Evolutionary conservation across 2,797 vertebrate genomes (phyloP), one percentile per base, ranked within the genome.

Genomic region (Crenuchus spilurus): DNA sequence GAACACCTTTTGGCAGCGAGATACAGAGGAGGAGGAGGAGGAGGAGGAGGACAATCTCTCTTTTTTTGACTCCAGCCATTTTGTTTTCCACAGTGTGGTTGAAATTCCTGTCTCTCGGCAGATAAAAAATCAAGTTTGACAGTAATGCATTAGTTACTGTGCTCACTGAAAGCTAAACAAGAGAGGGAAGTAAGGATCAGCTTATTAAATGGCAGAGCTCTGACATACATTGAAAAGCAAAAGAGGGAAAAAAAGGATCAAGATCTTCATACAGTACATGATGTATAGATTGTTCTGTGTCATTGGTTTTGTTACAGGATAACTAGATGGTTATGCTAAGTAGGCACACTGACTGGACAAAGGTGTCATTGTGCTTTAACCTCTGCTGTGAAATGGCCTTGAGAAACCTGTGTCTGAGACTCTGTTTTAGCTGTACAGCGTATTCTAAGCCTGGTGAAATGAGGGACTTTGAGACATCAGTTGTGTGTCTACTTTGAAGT

Each of bases 1-100:
- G 90, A 92, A 88, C 87, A 92, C 91, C 91, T 93, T 91, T 92
- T 93, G 91, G 90, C 90, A 92, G 87, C 80, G 82, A 82, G 58
- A 80, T 81, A 22, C 22, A 69, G 72, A 49, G 77, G 77, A 83
- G 83, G 81, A 83, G 83, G 84, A 82, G 83, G 87, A 80, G 39
- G 61, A 72, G 83, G 80, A 79, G 82, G 82, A 83, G 83, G 87
- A 81, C 80, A 75, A 86, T 85, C 83, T 88, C 85, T 81, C 87
- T 87, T 72, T 64, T 52, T 42, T 42, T 90, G 82, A 88, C 89
- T 91, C 87, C 88, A 92, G 89, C 89, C 91, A 91, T 92, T 93
- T 92, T 94, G 90, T 93, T 88, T 87, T 88, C 88, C 88, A 87
- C 87, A 80, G 87, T 91, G 90, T 85, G 89, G 87, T 89, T 88